These are phyloP conservation scores for Hormiphora californensis DNA, from an alignment of 37 sponge, comb jelly and placozoan genomes.

Conservation along the genomic window DNA sequence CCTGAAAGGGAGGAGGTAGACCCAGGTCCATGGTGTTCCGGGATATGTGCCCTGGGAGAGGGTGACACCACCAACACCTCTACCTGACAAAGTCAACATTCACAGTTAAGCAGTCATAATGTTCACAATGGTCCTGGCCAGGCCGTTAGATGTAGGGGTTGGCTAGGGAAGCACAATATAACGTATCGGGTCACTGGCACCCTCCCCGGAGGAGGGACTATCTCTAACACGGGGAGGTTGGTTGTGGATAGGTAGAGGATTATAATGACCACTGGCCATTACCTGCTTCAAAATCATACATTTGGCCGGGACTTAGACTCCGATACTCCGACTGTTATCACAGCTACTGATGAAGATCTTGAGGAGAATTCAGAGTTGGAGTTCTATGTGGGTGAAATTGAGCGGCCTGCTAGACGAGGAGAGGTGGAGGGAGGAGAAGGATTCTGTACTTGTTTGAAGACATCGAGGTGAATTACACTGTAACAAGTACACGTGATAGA, in stretches of 20 bases:
- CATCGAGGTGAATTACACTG: neutral
- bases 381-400: neutral
- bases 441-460: conserved; percentile 38
- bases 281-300: neutral
- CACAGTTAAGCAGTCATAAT: neutral
- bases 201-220: neutral
- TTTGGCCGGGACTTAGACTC: neutral
- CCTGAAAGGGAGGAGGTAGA: conserved; percentile 12
- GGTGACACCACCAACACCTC: neutral
- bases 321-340: neutral
- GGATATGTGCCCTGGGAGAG: neutral
- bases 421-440: neutral
- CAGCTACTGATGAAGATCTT: conserved; percentile 4
- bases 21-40: neutral
- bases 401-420: neutral
- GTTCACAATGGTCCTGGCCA: no score
- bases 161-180: neutral
- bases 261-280: conserved; percentile 39
- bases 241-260: neutral
- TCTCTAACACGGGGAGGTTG: neutral
- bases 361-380: neutral
- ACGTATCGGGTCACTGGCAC: neutral
- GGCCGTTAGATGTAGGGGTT: no score
- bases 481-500: conserved; percentile 29
- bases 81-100: neutral